Percentiles rank a stretch among this genome's conserved stretches.
Conservation (phyloP, 30 jellyfish, hydroid and myxozoan species). For the Cassiopea andromeda region DNA sequence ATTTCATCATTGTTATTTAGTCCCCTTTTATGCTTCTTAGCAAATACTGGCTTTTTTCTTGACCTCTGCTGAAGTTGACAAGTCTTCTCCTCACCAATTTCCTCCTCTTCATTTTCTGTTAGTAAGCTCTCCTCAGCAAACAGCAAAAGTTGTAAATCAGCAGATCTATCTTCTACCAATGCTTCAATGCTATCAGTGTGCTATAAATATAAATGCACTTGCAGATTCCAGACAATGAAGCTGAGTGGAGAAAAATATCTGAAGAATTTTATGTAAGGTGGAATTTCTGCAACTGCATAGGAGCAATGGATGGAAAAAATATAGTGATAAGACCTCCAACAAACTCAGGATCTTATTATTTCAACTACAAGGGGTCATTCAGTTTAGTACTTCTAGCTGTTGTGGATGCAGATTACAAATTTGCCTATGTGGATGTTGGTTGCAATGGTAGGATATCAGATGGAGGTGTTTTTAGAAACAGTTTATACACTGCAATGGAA, state of each 20-base stretch:
- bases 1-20: background rate
- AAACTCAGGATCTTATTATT: slow-evolving; percentile 40
- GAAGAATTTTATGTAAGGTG: slow-evolving; percentile 26
- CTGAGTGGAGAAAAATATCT: slow-evolving; percentile 48
- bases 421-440: slow-evolving; percentile 46
- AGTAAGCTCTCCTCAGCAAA: background rate
- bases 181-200: background rate
- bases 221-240: slow-evolving; percentile 37
- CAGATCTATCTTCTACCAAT: background rate
- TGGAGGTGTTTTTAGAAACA: slow-evolving; percentile 48
- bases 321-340: slow-evolving; percentile 24
- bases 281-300: slow-evolving; percentile 47
- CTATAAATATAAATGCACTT: slow-evolving; percentile 1
- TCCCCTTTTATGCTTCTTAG: background rate
- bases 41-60: slow-evolving; percentile 11
- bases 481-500: slow-evolving; percentile 15
- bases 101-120: slow-evolving; percentile 12
- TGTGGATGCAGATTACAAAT: slow-evolving; percentile 52
- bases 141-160: background rate
- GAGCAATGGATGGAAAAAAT: slow-evolving; percentile 65
- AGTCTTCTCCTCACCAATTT: background rate
- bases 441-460: slow-evolving; percentile 60
- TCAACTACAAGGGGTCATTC: slow-evolving; percentile 48
- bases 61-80: background rate
- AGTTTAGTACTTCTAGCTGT: slow-evolving; percentile 51